These are phyloP conservation scores for Prostheceraeus crozeri DNA, from an alignment of 2,888 invertebrate species.

Conservation along the genomic window DNA sequence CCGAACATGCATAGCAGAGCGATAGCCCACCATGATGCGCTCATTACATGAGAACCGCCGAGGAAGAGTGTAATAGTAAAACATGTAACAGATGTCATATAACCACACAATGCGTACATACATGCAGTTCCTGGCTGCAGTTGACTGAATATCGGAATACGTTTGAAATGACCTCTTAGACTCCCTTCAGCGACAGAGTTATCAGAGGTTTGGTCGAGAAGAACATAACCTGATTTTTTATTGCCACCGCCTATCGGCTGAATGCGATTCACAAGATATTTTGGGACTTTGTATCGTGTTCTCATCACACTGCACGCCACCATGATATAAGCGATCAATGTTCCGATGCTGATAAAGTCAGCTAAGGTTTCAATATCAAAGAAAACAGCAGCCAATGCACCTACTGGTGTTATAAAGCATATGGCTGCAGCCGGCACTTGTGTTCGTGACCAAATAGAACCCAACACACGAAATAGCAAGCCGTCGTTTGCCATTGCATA, in stretches of 20 bases:
- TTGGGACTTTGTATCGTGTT: constrained; percentile 65
- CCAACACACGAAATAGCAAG: constrained; percentile 66
- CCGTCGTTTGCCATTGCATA: constrained; percentile 86
- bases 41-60: too few relatives aligned
- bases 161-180: too few relatives aligned
- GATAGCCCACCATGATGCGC: constrained; percentile 65
- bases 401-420: constrained; percentile 47
- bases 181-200: too few relatives aligned
- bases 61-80: too few relatives aligned
- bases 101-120: too few relatives aligned
- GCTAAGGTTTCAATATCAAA: constrained; percentile 81
- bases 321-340: constrained; percentile 74
- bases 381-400: constrained; percentile 66
- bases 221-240: too few relatives aligned
- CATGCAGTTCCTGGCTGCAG: too few relatives aligned
- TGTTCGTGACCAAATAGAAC: constrained; percentile 69
- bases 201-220: too few relatives aligned
- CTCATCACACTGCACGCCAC: constrained; percentile 82
- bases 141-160: too few relatives aligned
- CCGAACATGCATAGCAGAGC: constrained; percentile 48
- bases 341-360: constrained; percentile 79
- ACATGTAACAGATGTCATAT: too few relatives aligned
- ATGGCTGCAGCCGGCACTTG: constrained; percentile 60
- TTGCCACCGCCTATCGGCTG: too few relatives aligned
- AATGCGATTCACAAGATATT: too few relatives aligned